Conservation (phyloP, 2,797 vertebrate genomes). For the Mormyrus hasselquistii region DNA sequence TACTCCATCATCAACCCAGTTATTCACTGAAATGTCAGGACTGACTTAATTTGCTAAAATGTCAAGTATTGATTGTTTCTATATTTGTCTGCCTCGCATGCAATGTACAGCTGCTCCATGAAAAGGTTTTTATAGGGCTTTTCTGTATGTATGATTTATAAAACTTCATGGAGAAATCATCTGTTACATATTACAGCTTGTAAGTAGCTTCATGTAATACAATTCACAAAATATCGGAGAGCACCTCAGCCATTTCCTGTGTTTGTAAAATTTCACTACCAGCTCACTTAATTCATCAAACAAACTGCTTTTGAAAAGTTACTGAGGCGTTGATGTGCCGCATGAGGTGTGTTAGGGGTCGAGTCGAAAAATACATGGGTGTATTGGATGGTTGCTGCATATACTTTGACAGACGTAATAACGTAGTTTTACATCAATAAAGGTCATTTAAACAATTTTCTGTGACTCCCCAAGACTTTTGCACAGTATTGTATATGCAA, state of each 20-base stretch:
- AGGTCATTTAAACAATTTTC: no score
- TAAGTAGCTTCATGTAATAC: neutral
- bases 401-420: no score
- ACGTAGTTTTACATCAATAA: no score
- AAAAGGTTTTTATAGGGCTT: neutral
- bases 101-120: neutral
- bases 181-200: neutral
- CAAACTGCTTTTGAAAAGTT: neutral
- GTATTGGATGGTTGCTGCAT: no score
- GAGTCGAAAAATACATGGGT: neutral
- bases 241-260: neutral
- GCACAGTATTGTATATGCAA: neutral
- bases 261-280: neutral
- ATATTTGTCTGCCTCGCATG: neutral
- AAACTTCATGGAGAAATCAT: neutral
- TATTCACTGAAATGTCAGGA: neutral
- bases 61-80: constrained; percentile 1
- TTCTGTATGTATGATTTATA: neutral
- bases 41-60: neutral
- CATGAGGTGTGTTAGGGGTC: neutral
- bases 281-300: neutral
- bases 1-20: neutral
- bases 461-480: no score
- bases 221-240: neutral
- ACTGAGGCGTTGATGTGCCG: neutral